Base-by-base conservation (phyloP, 2,888 invertebrate genomes). In the Eueremaeus valkanovi region DNA sequence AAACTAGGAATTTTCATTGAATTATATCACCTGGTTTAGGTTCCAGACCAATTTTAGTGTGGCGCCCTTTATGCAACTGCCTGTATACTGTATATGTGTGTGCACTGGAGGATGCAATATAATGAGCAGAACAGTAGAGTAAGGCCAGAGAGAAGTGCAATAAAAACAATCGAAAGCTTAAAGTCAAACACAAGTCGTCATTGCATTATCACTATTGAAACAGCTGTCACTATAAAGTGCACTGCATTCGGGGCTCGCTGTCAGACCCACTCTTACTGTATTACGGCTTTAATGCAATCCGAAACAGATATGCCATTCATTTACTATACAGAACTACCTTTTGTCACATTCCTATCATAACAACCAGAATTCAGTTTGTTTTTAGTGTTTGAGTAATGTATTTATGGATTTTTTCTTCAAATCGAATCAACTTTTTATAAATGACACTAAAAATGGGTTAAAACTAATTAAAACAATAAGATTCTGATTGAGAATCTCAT, bases 121-220 rank as follows among this genome's bases (percentile, higher is more conserved):
- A 68, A 68, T 40, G 40, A 68, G 40, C 21, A 21, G 33, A 68
- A 68, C 24, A 68, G 40, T 61, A 24, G 42, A 40, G 68, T 68
- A 40, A 68, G 68, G 68, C 73, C 42, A 51, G 58, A 51, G 55
- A 42, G 73, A 42, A 73, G 55, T 42, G 61, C 31, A 61, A 73
- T 42, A 73, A 45, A 73, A 61, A 73, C 42, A 61, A 42, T 31
- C 33, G 58, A 42, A 73, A 73, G 73, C 73, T 61, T 51, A 55
- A 58, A 73, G 73, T 73, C 58, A 73, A 73, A 73, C 73, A 73
- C 29, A 55, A 72, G 72, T 55, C 16, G 73, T 27, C 58, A 73
- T 73, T 73, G 55, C 73, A 73, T 73, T 73, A 73, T 73, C 73
- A 73, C 73, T 73, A 61, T 73, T 73, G 73, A 61, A 73, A 73